phyloP scores from a whole-genome alignment of 2,113 vertebrate genomes.

The Rhagologus leucostigma region DNA sequence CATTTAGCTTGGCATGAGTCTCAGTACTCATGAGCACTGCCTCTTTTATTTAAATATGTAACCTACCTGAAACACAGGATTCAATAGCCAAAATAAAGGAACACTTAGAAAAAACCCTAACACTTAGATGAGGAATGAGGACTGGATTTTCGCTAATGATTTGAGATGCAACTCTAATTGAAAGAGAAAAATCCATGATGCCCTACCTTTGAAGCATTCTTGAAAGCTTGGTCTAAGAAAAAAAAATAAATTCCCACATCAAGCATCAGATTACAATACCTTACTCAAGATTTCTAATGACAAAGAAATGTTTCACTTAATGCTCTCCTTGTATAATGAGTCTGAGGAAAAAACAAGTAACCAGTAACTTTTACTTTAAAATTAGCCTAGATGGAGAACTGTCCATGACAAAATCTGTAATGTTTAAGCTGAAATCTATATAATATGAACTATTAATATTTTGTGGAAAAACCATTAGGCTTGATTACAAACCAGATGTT shows the following conservation, averaged over 20 bases:
- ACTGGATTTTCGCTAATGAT: not conserved
- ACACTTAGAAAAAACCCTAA: not conserved
- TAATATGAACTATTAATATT: not conserved
- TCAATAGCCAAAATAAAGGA: not conserved
- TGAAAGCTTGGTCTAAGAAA: not conserved
- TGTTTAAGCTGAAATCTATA: not conserved
- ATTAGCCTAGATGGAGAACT: not conserved
- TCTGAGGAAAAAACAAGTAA: not conserved
- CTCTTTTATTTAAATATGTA: not conserved
- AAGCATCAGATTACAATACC: not conserved
- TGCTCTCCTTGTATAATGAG: not conserved
- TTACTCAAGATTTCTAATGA: not conserved
- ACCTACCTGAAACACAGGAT: not conserved
- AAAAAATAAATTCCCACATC: not conserved
- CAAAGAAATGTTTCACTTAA: not conserved
- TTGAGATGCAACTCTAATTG: not conserved
- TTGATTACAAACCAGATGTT: not conserved
- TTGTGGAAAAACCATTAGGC: not conserved
- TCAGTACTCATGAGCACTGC: not conserved
- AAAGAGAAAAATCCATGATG: not conserved
- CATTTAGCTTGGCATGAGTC: slow-evolving; percentile 20
- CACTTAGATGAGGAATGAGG: not conserved
- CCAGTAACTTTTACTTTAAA: not conserved
- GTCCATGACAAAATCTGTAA: not conserved
- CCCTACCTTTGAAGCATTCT: not conserved